Percentiles rank a stretch among this genome's conserved stretches.
Evolutionary conservation across 2,113 vertebrate genomes (phyloP).

Genomic region (Marcusenius ussheri): DNA sequence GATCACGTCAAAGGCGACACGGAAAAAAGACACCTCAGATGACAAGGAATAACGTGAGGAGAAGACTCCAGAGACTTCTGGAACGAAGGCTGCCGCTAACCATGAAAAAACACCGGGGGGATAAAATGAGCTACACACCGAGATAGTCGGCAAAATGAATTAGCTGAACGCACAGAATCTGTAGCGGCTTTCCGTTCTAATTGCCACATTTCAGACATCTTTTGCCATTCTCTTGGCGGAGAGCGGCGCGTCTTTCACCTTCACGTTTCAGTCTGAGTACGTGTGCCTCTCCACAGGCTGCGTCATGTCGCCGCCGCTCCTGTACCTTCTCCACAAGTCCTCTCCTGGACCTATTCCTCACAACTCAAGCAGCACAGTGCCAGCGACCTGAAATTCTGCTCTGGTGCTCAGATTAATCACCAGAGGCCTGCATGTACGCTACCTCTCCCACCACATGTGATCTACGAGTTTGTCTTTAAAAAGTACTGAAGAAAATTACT

Average conservation of each 20-base stretch:
- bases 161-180: constrained; percentile 56
- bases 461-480: background rate
- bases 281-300: constrained; percentile 11
- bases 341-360: background rate
- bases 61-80: constrained; percentile 30
- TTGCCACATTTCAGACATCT: constrained; percentile 65
- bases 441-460: background rate
- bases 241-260: constrained; percentile 17
- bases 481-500: constrained; percentile 25
- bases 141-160: constrained; percentile 62
- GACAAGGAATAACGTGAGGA: constrained; percentile 29
- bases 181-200: constrained; percentile 64
- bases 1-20: constrained; percentile 40
- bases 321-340: constrained; percentile 6
- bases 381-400: background rate
- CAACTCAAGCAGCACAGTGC: background rate
- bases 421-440: background rate
- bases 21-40: constrained; percentile 34
- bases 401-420: background rate
- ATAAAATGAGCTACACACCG: constrained; percentile 44
- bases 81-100: constrained; percentile 11
- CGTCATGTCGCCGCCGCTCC: background rate
- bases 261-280: constrained; percentile 7
- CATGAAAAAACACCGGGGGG: constrained; percentile 26
- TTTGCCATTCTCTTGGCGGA: constrained; percentile 54